Percentiles rank a stretch among this genome's conserved stretches.
phyloP scores from a whole-genome alignment of 2,888 invertebrate species.

The Acheta domesticus region DNA sequence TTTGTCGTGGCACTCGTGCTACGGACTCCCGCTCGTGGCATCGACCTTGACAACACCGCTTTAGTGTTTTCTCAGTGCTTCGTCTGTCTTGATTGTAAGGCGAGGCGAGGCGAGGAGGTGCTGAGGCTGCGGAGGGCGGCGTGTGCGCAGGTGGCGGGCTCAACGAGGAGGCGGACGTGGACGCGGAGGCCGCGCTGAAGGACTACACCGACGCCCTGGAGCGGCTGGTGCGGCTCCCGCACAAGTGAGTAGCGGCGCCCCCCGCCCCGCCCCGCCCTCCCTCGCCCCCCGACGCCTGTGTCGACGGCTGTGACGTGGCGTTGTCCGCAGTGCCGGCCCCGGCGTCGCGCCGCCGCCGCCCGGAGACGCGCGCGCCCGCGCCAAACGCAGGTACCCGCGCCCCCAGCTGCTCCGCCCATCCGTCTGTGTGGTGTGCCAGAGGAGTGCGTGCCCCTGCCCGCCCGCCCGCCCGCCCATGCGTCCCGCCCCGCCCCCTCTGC shows the following conservation, averaged over 20 bases:
- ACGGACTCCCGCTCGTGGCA: too few species aligned
- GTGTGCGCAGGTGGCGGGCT: background rate
- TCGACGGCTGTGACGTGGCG: background rate
- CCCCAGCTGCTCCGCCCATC: background rate
- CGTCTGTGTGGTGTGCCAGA: constrained; percentile 9
- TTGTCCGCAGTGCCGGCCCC: background rate
- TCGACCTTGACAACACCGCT: too few species aligned
- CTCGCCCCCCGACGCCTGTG: background rate
- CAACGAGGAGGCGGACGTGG: background rate
- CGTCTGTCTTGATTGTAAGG: too few species aligned
- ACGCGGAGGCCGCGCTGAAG: background rate
- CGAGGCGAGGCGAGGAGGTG: too few species aligned
- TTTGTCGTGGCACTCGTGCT: too few species aligned
- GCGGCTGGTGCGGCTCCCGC: background rate
- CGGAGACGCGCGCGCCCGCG: background rate
- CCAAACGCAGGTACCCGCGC: constrained; percentile 1
- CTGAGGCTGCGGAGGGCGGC: background rate
- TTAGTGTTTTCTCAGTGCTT: too few species aligned
- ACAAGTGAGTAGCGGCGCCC: background rate
- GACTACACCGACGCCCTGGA: background rate
- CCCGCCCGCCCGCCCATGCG: background rate
- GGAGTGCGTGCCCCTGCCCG: background rate
- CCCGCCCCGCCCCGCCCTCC: background rate
- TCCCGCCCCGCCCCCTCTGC: background rate
- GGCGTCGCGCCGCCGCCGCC: background rate